Base-by-base conservation (phyloP, 2,113 vertebrate species). In the Etheostoma spectabile region DNA sequence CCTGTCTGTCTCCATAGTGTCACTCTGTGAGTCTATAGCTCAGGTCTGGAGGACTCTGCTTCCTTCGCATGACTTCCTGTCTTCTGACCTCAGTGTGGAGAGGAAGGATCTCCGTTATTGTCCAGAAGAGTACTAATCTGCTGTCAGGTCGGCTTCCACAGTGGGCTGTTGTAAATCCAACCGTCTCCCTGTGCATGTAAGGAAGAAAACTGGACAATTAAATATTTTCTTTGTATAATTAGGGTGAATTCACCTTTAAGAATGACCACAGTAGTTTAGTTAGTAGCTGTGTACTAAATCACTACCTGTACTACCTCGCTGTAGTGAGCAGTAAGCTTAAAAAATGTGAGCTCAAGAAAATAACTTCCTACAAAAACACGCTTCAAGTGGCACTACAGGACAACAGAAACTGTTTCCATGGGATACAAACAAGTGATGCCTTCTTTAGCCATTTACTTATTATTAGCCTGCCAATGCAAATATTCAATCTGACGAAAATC, bases 121-220 rank as follows among this genome's bases (percentile, higher is more conserved):
- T 86, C 71, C 59, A 82, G 77, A 22, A 59, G 49, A 24, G 12
- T 1, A 51, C 5, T n/a, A 52, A 15, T 61, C 76, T 65, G 83
- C 57, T 79, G 35, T 97, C 96, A 97, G 48, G 96, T 94, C 13
- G 93, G 93, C 92, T 98, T 98, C 97, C 97, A 97, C 66, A 99
- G 95, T 2, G 96, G 96, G 81, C 92, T 96, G 90, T 96, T 89
- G 84, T 97, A 99, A 16, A 96, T 90, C 97, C 98, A 99, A 48
- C 96, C 95, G 0, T 99, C 97, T 0, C 96, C 97, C 98, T 99
- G 92, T 11, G 56, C 10, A 42, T 8, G 18, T 6, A 5, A 51
- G 12, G 0, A 35, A 91, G 89, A 68, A 93, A 95, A 68, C 10
- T 8, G 11, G 35, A 19, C 1, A 30, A 55, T 45, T 61, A n/a